phyloP scores from a whole-genome alignment of 2,888 invertebrate species.

The Lepidochrysops patricia region DNA sequence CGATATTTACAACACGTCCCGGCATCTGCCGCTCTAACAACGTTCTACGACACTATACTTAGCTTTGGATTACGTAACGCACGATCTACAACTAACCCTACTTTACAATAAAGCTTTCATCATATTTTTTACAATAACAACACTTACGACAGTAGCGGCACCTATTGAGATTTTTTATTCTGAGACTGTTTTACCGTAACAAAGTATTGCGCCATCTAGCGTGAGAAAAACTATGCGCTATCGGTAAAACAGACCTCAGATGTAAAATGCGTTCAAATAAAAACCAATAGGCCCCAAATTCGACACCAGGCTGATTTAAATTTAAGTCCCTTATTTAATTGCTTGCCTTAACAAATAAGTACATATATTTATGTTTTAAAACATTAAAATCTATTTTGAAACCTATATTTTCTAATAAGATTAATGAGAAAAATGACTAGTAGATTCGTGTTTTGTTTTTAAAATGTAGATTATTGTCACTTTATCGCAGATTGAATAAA shows the following conservation, averaged over 20 bases:
- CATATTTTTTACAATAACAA: constrained; percentile 68
- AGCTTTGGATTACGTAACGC: constrained; percentile 67
- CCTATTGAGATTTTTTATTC: constrained; percentile 36
- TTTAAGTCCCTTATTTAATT: not conserved
- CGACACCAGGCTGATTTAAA: constrained; percentile 1
- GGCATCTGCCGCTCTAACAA: constrained; percentile 47
- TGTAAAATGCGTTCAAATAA: not conserved
- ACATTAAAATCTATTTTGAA: not conserved
- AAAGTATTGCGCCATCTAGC: not conserved
- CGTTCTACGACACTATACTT: constrained; percentile 55
- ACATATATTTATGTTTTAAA: not conserved
- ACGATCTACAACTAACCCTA: constrained; percentile 59
- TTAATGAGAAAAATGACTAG: constrained; percentile 1
- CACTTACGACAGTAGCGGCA: constrained; percentile 42
- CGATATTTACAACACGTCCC: constrained; percentile 52
- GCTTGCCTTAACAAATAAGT: not conserved
- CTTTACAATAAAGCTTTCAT: constrained; percentile 71
- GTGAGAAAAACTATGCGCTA: not conserved
- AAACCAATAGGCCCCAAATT: not conserved
- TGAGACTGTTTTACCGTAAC: not conserved
- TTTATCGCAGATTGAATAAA: not conserved
- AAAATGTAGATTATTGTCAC: constrained; percentile 3
- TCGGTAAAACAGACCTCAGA: not conserved
- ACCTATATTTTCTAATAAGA: not conserved
- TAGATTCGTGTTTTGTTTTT: not conserved